Evolutionary conservation across 1,140 invertebrate genomes (phyloP).

Genomic region (Aphelenchoides avenae): DNA sequence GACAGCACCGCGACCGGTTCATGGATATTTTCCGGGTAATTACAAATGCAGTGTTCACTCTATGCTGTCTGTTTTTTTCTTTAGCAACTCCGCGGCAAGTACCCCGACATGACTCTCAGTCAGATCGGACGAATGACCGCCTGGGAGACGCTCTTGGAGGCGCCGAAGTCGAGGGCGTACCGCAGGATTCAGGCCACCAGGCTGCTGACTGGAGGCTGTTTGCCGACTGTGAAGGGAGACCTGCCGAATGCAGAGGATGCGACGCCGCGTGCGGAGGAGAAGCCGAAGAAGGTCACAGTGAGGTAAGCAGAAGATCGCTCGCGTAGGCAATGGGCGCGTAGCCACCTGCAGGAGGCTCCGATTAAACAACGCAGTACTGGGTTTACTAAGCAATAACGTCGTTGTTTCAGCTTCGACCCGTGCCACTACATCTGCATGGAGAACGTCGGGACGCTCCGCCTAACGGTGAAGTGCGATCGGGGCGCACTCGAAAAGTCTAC

Average conservation of each 20-base stretch:
- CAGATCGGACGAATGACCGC: slow-evolving; percentile 87
- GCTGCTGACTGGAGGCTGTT: slow-evolving; percentile 1
- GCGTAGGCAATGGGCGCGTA: neutral
- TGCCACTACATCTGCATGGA: slow-evolving; percentile 96
- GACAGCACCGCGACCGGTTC: slow-evolving; percentile 83
- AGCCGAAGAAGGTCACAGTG: neutral
- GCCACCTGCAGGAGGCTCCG: neutral
- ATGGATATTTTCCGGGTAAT: slow-evolving; percentile 78
- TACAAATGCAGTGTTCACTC: too few relatives aligned
- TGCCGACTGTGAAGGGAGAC: neutral
- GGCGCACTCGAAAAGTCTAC: slow-evolving; percentile 73
- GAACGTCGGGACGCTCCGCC: slow-evolving; percentile 85
- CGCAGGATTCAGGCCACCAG: slow-evolving; percentile 72
- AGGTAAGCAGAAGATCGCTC: neutral
- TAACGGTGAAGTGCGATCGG: slow-evolving; percentile 75
- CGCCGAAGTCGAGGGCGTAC: slow-evolving; percentile 90
- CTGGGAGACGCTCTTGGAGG: slow-evolving; percentile 82
- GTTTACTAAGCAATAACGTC: neutral
- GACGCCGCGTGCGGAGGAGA: neutral
- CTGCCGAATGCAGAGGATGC: neutral
- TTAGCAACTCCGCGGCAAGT: slow-evolving; percentile 78
- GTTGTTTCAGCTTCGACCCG: slow-evolving; percentile 71
- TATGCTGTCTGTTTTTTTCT: too few relatives aligned
- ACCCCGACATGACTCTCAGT: slow-evolving; percentile 76
- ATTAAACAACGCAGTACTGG: neutral